Evolutionary conservation across 2,113 vertebrate species (phyloP), one percentile per base, ranked within the genome.

Genomic region (Carassius gibelio): DNA sequence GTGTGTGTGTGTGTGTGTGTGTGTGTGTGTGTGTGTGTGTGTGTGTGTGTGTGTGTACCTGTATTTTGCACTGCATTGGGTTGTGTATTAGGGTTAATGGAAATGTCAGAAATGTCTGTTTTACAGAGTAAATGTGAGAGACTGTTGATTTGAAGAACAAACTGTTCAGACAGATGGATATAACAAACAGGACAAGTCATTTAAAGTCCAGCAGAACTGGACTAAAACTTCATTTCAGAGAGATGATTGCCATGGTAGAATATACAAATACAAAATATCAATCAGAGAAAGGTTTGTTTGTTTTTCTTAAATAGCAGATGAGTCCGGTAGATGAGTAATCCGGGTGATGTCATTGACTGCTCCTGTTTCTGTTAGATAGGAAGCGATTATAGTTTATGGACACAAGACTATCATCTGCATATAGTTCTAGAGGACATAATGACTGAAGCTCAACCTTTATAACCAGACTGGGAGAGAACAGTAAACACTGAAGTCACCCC

Each of bases 401-500:
- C 34, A 17, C 36, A 17, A 64, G 11, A 48, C 38, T 48, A 48
- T 26, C 48, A 64, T 14, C 38, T 11, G 19, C 36, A 66, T 80
- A 10, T n/a, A 50, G 8, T 81, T 30, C 10, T 10, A 50, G 61
- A 75, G 61, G 57, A 62, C 78, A 66, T 66, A 50, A 81, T 66
- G 36, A 0, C 78, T 64, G n/a, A 30, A n/a, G 42, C 55, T 45
- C 76, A 61, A 1, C 36, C 19, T 80, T 48, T 48, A 61, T 48
- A 81, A 55, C 66, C 64, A 77, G 52, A 57, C 48, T 11, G 14
- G 48, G 77, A 78, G 52, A 48, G 77, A 71, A 85, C 10, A 34
- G 77, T 23, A 81, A 85, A 85, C 76, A 85, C 10, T 55, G 30
- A 82, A 69, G 69, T 21, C 52, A 26, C n/a, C 30, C 14, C 75